Evolutionary conservation across 2,888 invertebrate genomes (phyloP), one percentile per base, ranked within the genome.

Genomic region (Bembecia ichneumoniformis): DNA sequence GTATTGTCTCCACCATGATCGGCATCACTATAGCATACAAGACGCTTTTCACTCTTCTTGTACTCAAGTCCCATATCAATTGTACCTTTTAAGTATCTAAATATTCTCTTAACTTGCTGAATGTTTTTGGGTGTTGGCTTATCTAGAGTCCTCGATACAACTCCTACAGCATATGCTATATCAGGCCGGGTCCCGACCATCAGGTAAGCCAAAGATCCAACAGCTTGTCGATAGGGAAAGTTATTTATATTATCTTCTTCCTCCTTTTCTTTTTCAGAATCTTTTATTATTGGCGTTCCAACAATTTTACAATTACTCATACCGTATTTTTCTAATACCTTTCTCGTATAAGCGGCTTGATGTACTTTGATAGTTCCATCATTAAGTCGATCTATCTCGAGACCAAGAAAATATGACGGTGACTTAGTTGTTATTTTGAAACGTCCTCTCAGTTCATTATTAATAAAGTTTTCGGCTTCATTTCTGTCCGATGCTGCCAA

Each of bases 151-250:
- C n/a, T n/a, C n/a, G n/a, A n/a, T n/a, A n/a, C n/a, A n/a, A n/a
- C n/a, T n/a, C 47, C 52, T 40, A 47, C 20, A 2, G 51, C 48
- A 13, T 52, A 52, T 3, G 52, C 47, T 35, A 50, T 50, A 11
- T 55, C 51, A 1, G 52, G 52, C 9, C 55, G 34, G 0, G 52
- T 52, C 3, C 20, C 50, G 1, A 49, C 47, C 49, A 49, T 49
- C n/a, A 54, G 36, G 28, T 54, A 54, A 7, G 49, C 14, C 2
- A 54, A 15, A 35, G 54, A 46, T 16, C 54, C 52, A n/a, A 54
- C 54, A 3, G 45, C 51, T 50, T 54, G 34, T 51, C 52, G 17
- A 34, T 55, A 56, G 1, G 54, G 53, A 35, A 50, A 47, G 10
- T 11, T 14, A 35, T 11, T 1, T 15, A 34, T 20, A 35, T 13